These are phyloP conservation scores for Phrynosoma platyrhinos DNA, from an alignment of 2,113 vertebrate species.

Conservation along the genomic window DNA sequence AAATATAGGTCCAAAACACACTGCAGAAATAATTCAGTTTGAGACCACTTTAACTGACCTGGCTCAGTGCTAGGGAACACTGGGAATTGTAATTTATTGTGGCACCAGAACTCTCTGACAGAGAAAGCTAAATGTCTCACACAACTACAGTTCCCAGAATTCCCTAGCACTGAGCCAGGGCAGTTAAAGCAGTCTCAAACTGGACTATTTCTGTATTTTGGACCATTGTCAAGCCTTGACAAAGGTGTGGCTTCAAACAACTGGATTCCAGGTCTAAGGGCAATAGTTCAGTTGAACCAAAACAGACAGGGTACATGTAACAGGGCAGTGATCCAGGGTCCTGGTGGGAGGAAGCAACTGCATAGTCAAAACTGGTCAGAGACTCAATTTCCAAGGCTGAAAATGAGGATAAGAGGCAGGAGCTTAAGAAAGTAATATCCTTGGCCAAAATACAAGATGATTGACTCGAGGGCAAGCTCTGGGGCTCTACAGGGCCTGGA, in stretches of 20 bases:
- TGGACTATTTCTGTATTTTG: neutral
- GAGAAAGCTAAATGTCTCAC: no score
- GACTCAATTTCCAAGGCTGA: neutral
- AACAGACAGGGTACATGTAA: neutral
- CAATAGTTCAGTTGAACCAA: neutral
- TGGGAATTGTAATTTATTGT: no score
- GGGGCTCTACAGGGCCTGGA: neutral
- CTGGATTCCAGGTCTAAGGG: neutral
- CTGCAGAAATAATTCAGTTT: no score
- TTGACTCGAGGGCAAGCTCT: neutral
- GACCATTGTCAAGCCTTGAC: rapidly evolving
- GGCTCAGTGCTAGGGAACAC: no score
- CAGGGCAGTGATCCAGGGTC: neutral
- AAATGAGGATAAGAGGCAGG: neutral
- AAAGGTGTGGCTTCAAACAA: neutral
- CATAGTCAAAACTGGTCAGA: neutral
- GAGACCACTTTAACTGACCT: no score
- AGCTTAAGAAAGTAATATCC: neutral
- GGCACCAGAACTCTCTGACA: no score
- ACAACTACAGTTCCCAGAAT: no score
- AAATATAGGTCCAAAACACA: neutral
- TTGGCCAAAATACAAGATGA: neutral
- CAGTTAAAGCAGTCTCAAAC: no score
- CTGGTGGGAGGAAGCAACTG: neutral
- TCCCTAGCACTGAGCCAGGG: no score